These are phyloP conservation scores for Phyllostomus discolor DNA, from an alignment of 2,113 vertebrate genomes.

Conservation along the genomic window DNA sequence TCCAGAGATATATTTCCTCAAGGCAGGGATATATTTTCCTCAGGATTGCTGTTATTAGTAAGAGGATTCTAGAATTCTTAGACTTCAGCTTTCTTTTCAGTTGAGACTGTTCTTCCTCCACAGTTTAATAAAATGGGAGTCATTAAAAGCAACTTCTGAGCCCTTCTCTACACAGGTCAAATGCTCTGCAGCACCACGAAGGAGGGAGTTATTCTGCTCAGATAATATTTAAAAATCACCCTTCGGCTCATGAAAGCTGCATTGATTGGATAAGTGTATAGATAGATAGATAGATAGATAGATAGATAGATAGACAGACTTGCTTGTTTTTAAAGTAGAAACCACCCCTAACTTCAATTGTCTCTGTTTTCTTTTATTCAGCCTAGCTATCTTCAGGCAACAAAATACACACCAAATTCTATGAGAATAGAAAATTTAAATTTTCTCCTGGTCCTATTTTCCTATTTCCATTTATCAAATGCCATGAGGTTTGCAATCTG, in stretches of 20 bases:
- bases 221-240: not conserved
- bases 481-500: not conserved
- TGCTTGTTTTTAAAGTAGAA: not conserved
- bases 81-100: not conserved
- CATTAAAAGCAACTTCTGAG: not conserved
- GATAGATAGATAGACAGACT: not conserved
- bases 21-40: not conserved
- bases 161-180: not conserved
- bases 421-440: not conserved
- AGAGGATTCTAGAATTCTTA: not conserved
- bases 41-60: not conserved
- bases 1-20: not conserved
- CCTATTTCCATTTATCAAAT: not conserved
- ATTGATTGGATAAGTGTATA: not conserved
- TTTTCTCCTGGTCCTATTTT: not conserved
- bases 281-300: not conserved
- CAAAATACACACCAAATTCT: not conserved
- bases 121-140: not conserved
- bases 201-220: not conserved
- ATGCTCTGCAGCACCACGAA: not conserved
- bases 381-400: not conserved
- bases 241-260: not conserved
- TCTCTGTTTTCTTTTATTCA: not conserved
- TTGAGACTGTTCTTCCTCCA: not conserved
- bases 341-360: not conserved